phyloP scores from a whole-genome alignment of 2,113 vertebrate genomes.

The Apus apus region DNA sequence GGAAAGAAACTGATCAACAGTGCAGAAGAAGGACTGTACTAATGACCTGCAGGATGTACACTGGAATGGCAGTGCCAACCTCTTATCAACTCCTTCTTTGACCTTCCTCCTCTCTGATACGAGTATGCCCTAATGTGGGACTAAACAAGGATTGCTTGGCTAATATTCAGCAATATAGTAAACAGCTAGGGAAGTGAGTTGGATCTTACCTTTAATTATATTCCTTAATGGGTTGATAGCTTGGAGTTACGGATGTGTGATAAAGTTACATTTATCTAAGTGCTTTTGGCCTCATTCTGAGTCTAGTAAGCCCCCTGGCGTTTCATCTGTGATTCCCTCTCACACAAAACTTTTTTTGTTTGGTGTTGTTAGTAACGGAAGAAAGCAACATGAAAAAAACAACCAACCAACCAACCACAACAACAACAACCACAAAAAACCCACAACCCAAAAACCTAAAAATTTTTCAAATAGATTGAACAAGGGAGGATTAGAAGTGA shows the following conservation, averaged over 20 bases:
- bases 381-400: background rate
- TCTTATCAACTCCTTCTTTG: background rate
- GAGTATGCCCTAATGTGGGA: slow-evolving; percentile 11
- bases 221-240: slow-evolving; percentile 12
- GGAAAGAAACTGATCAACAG: background rate
- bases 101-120: background rate
- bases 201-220: background rate
- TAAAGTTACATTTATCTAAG: slow-evolving; percentile 53
- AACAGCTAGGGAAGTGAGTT: slow-evolving; percentile 10
- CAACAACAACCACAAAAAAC: background rate
- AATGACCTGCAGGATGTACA: background rate
- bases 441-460: background rate
- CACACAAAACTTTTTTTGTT: slow-evolving; percentile 58
- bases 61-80: background rate
- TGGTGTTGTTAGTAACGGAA: slow-evolving; percentile 51
- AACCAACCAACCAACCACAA: background rate
- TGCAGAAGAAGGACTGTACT: background rate
- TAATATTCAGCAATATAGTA: slow-evolving; percentile 18
- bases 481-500: slow-evolving; percentile 62
- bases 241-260: slow-evolving; percentile 31
- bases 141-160: slow-evolving; percentile 27
- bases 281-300: slow-evolving; percentile 46
- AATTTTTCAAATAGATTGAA: slow-evolving; percentile 71
- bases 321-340: slow-evolving; percentile 72
- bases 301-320: slow-evolving; percentile 32